Conservation (phyloP, 2,797 vertebrate genomes). For the Cuniculus paca region DNA sequence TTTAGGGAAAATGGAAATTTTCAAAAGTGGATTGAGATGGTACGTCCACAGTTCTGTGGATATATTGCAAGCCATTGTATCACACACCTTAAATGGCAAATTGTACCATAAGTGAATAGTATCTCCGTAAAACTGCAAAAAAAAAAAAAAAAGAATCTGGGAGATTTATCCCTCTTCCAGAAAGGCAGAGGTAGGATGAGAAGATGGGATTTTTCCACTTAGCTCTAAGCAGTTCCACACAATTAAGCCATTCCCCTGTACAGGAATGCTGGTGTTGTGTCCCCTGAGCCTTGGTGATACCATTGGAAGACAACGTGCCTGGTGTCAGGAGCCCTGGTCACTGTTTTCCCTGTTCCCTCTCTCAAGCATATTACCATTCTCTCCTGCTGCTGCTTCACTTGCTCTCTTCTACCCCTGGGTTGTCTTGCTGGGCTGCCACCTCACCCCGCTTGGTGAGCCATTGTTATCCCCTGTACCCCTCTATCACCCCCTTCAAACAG, state of each 20-base stretch:
- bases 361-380: neutral
- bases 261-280: no score
- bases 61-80: neutral
- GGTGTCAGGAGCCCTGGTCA: no score
- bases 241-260: rapidly evolving
- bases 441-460: neutral
- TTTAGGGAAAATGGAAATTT: neutral
- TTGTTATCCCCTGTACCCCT: neutral
- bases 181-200: neutral
- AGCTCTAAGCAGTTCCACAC: no score
- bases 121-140: neutral
- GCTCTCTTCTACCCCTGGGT: neutral
- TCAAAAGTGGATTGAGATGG: neutral
- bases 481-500: neutral
- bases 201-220: neutral
- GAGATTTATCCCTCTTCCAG: neutral
- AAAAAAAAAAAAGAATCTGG: neutral
- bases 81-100: neutral
- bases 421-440: neutral
- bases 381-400: neutral
- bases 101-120: neutral
- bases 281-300: neutral
- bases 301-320: neutral
- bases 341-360: neutral
- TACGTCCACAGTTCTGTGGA: neutral